Evolutionary conservation across 2,113 vertebrate species (phyloP).

Genomic region (Heterocephalus glaber): DNA sequence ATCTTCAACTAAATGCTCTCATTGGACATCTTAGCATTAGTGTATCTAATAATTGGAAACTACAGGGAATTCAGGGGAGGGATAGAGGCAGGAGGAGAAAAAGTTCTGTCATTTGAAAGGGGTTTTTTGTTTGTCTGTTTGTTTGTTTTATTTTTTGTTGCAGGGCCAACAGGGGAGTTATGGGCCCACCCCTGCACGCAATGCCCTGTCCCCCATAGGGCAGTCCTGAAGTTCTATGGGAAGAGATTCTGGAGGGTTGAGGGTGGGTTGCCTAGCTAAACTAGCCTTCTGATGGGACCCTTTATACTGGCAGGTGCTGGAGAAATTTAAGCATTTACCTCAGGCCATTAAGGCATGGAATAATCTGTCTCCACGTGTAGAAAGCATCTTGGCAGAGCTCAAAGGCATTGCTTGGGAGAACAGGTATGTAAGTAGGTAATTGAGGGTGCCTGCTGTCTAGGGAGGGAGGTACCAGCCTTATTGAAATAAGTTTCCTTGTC

Average conservation of each 20-base stretch:
- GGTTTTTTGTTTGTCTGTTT: background rate
- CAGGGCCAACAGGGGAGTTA: background rate
- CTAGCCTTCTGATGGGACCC: constrained; percentile 56
- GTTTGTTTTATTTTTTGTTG: constrained; percentile 17
- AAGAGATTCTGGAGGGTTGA: constrained; percentile 30
- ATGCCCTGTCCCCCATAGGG: background rate
- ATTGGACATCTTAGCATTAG: constrained; percentile 12
- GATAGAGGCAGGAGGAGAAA: background rate
- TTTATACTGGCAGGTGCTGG: constrained; percentile 82
- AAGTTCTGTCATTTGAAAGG: background rate
- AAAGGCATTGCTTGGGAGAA: constrained; percentile 90
- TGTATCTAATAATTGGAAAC: constrained; percentile 12
- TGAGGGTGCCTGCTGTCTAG: background rate
- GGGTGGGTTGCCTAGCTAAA: background rate
- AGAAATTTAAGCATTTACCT: constrained; percentile 75
- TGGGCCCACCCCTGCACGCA: background rate
- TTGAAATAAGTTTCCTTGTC: constrained; percentile 36
- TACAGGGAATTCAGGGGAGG: background rate
- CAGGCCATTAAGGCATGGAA: constrained; percentile 83
- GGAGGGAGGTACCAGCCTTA: background rate
- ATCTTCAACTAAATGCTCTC: constrained; percentile 19
- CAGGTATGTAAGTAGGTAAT: constrained; percentile 83
- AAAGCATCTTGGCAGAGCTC: constrained; percentile 92
- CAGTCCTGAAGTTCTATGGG: constrained; percentile 4
- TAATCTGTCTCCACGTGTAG: constrained; percentile 88